Conservation (phyloP, 2,113 vertebrate genomes). For the Emberiza fucata region DNA sequence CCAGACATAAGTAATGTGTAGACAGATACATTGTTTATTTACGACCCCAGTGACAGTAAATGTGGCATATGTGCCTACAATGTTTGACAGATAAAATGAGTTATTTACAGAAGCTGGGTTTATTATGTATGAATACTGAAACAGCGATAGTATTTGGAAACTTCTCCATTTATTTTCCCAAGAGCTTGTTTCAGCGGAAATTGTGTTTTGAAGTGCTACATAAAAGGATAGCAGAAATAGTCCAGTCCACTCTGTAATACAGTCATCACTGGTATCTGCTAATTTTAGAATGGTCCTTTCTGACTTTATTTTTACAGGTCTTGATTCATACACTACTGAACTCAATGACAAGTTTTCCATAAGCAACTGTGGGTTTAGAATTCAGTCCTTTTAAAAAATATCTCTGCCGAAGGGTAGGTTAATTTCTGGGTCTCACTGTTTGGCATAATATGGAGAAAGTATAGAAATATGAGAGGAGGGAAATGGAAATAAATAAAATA, state of each 20-base stretch:
- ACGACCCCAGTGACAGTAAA: slow-evolving; percentile 50
- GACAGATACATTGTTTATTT: slow-evolving; percentile 59
- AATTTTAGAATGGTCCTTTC: not conserved
- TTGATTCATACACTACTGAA: not conserved
- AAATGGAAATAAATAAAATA: too few relatives aligned
- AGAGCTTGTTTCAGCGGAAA: slow-evolving; percentile 1
- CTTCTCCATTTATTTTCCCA: slow-evolving; percentile 1
- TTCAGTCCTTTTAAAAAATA: not conserved
- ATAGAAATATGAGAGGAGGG: not conserved
- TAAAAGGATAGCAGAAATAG: not conserved
- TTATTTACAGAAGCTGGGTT: slow-evolving; percentile 57
- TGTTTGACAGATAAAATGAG: slow-evolving; percentile 58
- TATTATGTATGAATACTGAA: slow-evolving; percentile 55
- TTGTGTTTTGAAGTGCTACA: not conserved
- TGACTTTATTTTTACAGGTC: not conserved
- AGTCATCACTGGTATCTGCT: not conserved
- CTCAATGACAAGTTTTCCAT: not conserved
- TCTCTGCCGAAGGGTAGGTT: not conserved
- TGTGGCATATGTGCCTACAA: slow-evolving; percentile 24
- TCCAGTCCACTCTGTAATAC: not conserved
- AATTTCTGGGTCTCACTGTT: not conserved
- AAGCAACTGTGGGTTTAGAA: not conserved
- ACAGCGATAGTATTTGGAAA: slow-evolving; percentile 13
- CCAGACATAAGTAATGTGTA: slow-evolving; percentile 30
- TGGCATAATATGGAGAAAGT: not conserved